Evolutionary conservation across 2,113 vertebrate species (phyloP).

Genomic region (Hemichromis elongatus): DNA sequence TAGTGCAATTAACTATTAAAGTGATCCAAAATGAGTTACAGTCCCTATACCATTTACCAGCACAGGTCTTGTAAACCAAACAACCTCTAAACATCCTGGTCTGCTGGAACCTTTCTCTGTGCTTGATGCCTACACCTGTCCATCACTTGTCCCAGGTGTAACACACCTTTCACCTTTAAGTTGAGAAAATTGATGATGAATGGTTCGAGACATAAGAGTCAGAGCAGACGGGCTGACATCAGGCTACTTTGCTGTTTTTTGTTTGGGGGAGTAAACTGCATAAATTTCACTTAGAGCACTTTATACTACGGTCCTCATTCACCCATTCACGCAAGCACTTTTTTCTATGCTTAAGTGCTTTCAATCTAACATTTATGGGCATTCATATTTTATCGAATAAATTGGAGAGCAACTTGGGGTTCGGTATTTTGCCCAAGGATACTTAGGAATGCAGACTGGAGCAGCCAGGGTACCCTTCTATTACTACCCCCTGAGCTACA

Average conservation of each 20-base stretch:
- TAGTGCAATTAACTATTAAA: neutral
- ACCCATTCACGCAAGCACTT: neutral
- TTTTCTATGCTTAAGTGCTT: neutral
- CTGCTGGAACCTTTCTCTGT: neutral
- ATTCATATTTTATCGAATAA: neutral
- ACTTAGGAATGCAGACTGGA: too few relatives aligned
- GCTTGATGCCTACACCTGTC: neutral
- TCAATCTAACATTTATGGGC: accelerated
- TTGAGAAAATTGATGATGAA: neutral
- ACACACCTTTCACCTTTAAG: neutral
- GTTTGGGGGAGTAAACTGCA: neutral
- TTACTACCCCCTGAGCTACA: too few relatives aligned
- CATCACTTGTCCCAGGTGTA: neutral
- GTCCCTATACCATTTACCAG: neutral
- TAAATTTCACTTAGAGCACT: neutral
- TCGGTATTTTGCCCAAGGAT: too few relatives aligned
- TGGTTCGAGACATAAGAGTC: neutral
- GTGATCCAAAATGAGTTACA: neutral
- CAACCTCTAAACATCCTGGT: neutral
- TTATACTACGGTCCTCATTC: accelerated
- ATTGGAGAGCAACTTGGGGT: too few relatives aligned
- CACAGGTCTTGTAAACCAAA: neutral
- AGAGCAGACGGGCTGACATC: accelerated
- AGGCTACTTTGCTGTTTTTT: neutral
- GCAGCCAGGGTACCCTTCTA: too few relatives aligned